Evolutionary conservation across 2,113 vertebrate species (phyloP), one percentile per base, ranked within the genome.

Genomic region (Zonotrichia leucophrys): DNA sequence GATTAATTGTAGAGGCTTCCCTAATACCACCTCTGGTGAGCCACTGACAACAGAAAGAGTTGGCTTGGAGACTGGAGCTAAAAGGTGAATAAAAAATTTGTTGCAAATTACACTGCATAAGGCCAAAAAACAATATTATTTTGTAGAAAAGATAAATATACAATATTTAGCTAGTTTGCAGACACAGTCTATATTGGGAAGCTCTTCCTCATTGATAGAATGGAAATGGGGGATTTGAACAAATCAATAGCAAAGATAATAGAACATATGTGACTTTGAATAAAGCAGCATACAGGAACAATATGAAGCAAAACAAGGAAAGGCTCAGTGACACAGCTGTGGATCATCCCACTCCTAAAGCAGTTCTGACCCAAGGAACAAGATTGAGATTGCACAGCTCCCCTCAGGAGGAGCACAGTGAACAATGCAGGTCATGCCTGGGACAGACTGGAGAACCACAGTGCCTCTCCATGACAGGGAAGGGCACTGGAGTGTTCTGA

Each of bases 1-100:
- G 25, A 91, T 79, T 56, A 98, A 83, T 27, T 8, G 15, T 4
- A 98, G 69, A 59, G 86, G 52, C 11, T 95, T 92, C 47, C 97
- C 96, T 42, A 97, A 18, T 5, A 98, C 92, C 90, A 96, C 96
- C 73, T 92, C 94, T 0, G 92, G 79, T 42, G 93, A 89, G 73
- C 95, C 53, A 5, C 49, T 28, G 86, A 64, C 70, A 49, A 96
- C 88, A 0, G 94, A 95, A 63, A 98, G 95, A 27, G 44, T 79
- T 49, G 97, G 97, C 41, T 78, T 95, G 39, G 97, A 96, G 22
- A 98, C 96, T 19, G 97, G 96, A 92, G 97, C 97, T 98, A 70
- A 50, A 95, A 89, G 17, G 12, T 41, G 33, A 90, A 92, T 27
- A 17, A n/a, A 80, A 76, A 50, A 64, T 25, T 0, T 8, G 6